These are phyloP conservation scores for Pteruthius melanotis DNA, from an alignment of 2,113 vertebrate species.

Conservation along the genomic window DNA sequence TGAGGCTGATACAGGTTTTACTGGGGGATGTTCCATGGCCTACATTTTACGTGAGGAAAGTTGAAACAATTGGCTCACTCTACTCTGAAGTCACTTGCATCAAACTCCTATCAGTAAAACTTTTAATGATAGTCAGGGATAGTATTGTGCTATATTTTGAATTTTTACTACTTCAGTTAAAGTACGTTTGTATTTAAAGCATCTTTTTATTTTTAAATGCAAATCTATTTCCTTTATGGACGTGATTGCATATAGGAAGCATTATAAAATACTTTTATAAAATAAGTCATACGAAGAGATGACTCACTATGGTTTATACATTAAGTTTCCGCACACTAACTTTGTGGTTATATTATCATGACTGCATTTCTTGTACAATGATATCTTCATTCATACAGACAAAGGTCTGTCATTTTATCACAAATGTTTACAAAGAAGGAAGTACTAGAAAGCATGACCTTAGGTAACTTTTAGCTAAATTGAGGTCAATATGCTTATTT, in stretches of 20 bases:
- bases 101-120: background rate
- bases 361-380: conserved; percentile 12
- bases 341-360: conserved; percentile 39
- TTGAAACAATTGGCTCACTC: background rate
- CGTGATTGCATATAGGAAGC: background rate
- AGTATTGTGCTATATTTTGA: background rate
- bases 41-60: background rate
- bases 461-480: background rate
- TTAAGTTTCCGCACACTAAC: conserved; percentile 29
- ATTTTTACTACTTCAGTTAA: background rate
- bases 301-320: background rate
- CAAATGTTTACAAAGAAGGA: conserved; percentile 20
- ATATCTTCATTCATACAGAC: conserved; percentile 31
- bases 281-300: background rate
- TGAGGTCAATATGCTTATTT: background rate
- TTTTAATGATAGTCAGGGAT: background rate
- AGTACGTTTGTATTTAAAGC: background rate
- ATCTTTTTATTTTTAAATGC: background rate
- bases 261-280: background rate
- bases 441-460: conserved; percentile 9
- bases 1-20: background rate
- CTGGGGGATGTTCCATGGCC: background rate
- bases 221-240: background rate
- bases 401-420: conserved; percentile 41
- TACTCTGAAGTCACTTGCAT: background rate